These are phyloP conservation scores for Eurois occulta DNA, from an alignment of 2,888 invertebrate species.

Conservation along the genomic window DNA sequence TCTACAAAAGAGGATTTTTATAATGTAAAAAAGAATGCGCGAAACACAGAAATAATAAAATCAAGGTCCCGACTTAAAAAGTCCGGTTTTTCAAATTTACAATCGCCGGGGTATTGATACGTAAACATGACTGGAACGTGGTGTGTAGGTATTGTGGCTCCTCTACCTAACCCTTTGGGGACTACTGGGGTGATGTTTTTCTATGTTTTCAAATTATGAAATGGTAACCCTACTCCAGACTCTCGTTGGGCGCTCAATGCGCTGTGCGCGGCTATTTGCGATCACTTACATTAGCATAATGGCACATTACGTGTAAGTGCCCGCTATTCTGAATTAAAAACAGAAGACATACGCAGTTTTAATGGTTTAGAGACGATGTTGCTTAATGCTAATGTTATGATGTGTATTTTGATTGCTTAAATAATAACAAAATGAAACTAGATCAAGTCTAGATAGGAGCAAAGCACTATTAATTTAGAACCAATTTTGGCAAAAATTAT, in stretches of 20 bases:
- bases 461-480: neutral
- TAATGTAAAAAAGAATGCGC: fast-evolving
- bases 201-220: neutral
- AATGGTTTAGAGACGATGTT: constrained; percentile 13
- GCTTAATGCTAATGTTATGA: constrained; percentile 21
- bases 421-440: neutral
- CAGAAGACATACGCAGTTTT: constrained; percentile 45
- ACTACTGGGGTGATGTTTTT: neutral
- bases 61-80: neutral
- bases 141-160: neutral
- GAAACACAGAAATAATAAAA: neutral
- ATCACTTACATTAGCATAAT: constrained; percentile 70
- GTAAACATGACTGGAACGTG: neutral
- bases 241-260: neutral
- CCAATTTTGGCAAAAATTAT: neutral
- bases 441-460: constrained; percentile 7
- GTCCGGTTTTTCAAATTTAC: neutral
- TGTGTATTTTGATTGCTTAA: constrained; percentile 11
- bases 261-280: constrained; percentile 52
- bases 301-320: constrained; percentile 60
- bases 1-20: neutral
- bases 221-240: constrained; percentile 28
- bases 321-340: constrained; percentile 45
- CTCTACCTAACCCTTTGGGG: neutral
- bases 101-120: neutral